These are phyloP conservation scores for Cyanocitta stelleri DNA, from an alignment of 2,113 vertebrate genomes.

Conservation along the genomic window DNA sequence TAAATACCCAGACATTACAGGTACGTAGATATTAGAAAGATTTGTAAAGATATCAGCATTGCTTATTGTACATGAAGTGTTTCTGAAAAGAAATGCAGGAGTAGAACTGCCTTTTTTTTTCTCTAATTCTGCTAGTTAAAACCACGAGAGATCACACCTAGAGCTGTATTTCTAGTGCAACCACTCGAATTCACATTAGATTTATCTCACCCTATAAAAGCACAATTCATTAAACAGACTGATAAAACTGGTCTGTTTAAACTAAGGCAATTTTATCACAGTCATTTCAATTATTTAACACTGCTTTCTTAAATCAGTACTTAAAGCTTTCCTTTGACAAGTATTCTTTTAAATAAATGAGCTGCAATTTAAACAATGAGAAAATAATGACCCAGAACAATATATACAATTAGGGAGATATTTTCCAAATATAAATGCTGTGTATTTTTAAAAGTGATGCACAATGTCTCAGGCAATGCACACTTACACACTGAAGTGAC, in stretches of 20 bases:
- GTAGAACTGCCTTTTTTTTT: background rate
- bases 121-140: conserved; percentile 21
- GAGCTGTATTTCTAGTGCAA: conserved; percentile 69
- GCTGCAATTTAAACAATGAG: conserved; percentile 74
- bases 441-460: conserved; percentile 38
- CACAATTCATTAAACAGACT: conserved; percentile 84
- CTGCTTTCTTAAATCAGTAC: conserved; percentile 79
- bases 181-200: conserved; percentile 72
- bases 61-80: background rate
- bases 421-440: conserved; percentile 50
- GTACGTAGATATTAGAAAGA: background rate
- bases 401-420: conserved; percentile 65
- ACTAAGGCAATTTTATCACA: conserved; percentile 81
- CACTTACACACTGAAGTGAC: background rate
- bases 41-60: background rate
- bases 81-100: conserved; percentile 39
- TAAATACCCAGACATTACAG: background rate
- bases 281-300: conserved; percentile 82
- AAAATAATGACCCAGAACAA: conserved; percentile 57
- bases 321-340: conserved; percentile 79
- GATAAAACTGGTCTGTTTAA: conserved; percentile 81
- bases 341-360: conserved; percentile 77
- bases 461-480: background rate
- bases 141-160: conserved; percentile 55
- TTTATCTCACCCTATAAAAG: conserved; percentile 80